These are phyloP conservation scores for Crotalus helleri DNA, from an alignment of 2,113 vertebrate species.

Conservation along the genomic window DNA sequence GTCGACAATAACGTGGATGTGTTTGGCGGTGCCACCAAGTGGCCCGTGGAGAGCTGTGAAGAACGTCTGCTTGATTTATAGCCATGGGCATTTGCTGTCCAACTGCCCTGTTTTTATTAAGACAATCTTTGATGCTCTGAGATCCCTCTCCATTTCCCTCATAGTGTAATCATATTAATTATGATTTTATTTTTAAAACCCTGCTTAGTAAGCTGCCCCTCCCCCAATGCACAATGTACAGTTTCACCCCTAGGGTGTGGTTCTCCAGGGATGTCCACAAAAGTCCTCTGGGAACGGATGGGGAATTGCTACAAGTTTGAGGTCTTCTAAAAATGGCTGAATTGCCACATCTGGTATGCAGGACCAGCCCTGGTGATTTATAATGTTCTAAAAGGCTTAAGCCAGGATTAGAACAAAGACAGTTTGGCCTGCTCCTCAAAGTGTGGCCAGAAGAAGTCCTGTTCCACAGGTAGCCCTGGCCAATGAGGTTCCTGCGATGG, in stretches of 20 bases:
- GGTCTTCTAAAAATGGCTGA: neutral
- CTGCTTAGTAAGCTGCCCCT: neutral
- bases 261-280: no score
- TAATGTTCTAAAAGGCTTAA: neutral
- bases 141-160: conserved; percentile 8
- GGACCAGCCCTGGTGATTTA: neutral
- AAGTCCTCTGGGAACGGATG: no score
- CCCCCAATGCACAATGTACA: neutral
- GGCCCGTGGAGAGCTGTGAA: conserved; percentile 91
- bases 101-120: conserved; percentile 52
- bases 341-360: neutral
- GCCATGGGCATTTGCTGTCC: conserved; percentile 47
- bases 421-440: neutral
- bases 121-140: conserved; percentile 61
- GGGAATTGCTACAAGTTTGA: neutral
- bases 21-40: conserved; percentile 90
- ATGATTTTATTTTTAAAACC: neutral
- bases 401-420: neutral
- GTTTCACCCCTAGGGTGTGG: neutral
- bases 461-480: no score
- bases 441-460: neutral
- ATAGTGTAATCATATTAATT: neutral
- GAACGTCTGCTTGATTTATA: conserved; percentile 92
- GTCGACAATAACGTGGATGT: conserved; percentile 92
- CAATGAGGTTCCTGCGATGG: neutral